A percentile compares a stretch with the other conserved stretches of the same genome.
Conservation (phyloP, 2,888 invertebrate species). For the Athrips mouffetella region DNA sequence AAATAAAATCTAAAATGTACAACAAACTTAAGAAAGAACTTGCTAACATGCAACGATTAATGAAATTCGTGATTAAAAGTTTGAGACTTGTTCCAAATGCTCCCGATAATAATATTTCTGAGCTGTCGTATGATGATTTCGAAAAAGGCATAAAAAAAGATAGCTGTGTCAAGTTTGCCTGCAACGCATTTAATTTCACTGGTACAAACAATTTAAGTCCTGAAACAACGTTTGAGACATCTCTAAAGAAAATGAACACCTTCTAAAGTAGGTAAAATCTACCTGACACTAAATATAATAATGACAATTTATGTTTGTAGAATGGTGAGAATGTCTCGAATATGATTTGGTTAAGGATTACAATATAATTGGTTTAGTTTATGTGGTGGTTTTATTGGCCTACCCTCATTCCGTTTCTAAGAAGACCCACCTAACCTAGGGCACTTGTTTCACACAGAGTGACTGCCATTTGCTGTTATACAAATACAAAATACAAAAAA, state of each 20-base stretch:
- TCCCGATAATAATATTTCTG: conserved; percentile 34
- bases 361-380: no score
- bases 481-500: no score
- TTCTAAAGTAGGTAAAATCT: background rate
- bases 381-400: no score
- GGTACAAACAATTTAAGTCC: background rate
- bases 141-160: conserved; percentile 44
- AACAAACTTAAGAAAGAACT: conserved; percentile 53
- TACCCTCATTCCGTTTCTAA: no score
- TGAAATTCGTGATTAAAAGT: conserved; percentile 52
- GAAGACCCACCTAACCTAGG: no score
- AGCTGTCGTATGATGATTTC: conserved; percentile 50
- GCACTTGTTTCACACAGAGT: no score
- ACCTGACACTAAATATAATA: no score
- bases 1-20: conserved; percentile 48
- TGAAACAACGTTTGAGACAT: no score
- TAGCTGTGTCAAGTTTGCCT: background rate
- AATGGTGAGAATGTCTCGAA: no score
- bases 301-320: no score
- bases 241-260: background rate
- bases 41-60: conserved; percentile 41
- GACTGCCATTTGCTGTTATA: no score
- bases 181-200: background rate
- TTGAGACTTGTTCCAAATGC: conserved; percentile 34
- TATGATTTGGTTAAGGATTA: no score